Conservation (phyloP, 2,113 vertebrate species). For the Saguinus imperator region DNA sequence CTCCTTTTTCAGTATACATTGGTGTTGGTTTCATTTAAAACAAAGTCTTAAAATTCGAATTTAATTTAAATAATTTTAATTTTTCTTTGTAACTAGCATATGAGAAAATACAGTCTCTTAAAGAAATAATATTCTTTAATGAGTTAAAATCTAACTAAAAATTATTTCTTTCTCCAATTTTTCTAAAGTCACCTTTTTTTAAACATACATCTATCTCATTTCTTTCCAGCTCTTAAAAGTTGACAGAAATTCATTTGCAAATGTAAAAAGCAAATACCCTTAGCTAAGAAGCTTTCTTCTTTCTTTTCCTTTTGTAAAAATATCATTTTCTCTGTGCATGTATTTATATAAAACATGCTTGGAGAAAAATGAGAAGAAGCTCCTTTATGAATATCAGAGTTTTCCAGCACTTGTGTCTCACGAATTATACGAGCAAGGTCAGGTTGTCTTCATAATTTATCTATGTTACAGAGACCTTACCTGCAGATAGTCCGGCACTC, state of each 20-base stretch:
- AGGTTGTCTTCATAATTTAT: neutral
- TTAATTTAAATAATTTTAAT: conserved; percentile 75
- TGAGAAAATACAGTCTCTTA: conserved; percentile 27
- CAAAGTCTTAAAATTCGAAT: conserved; percentile 71
- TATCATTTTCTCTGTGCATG: neutral
- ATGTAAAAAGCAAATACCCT: conserved; percentile 58
- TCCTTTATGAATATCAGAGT: neutral
- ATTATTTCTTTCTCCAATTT: conserved; percentile 56
- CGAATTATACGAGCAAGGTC: neutral
- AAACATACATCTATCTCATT: conserved; percentile 9
- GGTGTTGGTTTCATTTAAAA: conserved; percentile 71
- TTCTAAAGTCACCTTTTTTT: conserved; percentile 56
- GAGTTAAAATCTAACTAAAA: conserved; percentile 73
- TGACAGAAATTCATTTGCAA: conserved; percentile 39
- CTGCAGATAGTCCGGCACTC: neutral
- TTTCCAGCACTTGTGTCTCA: conserved; percentile 29
- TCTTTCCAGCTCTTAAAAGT: conserved; percentile 41
- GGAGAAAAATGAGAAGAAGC: neutral
- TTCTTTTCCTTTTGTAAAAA: neutral
- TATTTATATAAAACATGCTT: neutral
- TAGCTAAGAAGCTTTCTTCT: conserved; percentile 11
- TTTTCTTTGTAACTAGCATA: conserved; percentile 39
- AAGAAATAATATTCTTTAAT: conserved; percentile 60
- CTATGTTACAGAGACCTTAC: neutral
- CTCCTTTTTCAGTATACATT: conserved; percentile 42